Base-by-base conservation (phyloP, 2,797 vertebrate genomes). In the Megaceryle alcyon region DNA sequence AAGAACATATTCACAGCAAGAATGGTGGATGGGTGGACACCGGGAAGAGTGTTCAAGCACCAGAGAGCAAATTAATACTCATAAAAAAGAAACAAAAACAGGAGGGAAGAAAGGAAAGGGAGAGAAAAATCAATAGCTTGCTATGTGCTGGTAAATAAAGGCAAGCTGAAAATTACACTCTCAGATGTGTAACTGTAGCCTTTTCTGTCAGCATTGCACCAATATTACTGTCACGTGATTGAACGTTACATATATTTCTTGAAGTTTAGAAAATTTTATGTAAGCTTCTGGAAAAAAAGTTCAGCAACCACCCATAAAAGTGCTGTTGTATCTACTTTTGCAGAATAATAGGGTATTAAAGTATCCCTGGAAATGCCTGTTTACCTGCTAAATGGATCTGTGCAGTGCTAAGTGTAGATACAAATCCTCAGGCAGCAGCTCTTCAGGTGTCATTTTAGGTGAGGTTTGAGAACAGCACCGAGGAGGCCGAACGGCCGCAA, bases 321-420 rank as follows among this genome's bases (percentile, higher is more conserved):
- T 37, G 48, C 66, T 66, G 51, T 56, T 80, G 25, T 76, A 37
- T 72, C 71, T 93, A 60, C 22, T 92, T 89, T 75, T 90, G 83
- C 66, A 89, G 86, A 84, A 86, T 86, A 95, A 92, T 44, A 60
- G 54, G 71, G 15, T 49, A 79, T 84, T 92, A 70, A 92, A 88
- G 14, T 60, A 72, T 28, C 26, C 54, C 39, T 78, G 57, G 60
- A 63, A 82, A 90, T 60, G 69, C 28, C 87, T 63, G 22, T 79
- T 86, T 84, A 65, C 70, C 59, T 91, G 63, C 80, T 79, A 41
- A 92, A 88, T 43, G 63, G 51, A 65, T 66, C 26, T 70, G 48
- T 4, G 5, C 25, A 60, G 63, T 69, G 59, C 81, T 65, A 69
- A 84, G n/a, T 7, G 17, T 11, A 39, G 83, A 39, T 12, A 80